These are phyloP conservation scores for Stenodema calcarata DNA, from an alignment of 2,888 invertebrate genomes.

Conservation along the genomic window DNA sequence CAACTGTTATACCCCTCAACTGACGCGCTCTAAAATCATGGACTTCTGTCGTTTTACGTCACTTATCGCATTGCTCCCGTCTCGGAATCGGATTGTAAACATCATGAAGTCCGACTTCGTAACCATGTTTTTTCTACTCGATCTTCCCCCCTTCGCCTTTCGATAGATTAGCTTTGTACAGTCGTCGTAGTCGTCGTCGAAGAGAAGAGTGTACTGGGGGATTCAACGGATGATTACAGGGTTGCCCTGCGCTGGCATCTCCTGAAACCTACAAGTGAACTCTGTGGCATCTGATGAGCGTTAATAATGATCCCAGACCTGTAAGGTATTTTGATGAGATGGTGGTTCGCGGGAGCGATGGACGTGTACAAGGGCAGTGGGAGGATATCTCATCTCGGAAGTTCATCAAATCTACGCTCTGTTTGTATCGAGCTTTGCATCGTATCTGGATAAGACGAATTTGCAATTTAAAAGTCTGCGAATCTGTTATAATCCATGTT, in stretches of 20 bases:
- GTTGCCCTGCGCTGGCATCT: neutral
- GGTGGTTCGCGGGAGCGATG: neutral
- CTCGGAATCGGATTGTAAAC: neutral
- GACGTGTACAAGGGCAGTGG: no score
- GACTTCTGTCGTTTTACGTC: neutral
- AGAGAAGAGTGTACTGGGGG: neutral
- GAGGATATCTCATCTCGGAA: neutral
- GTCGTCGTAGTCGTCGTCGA: neutral
- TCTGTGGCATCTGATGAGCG: slow-evolving; percentile 10
- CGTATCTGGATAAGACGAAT: no score
- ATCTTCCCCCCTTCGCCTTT: neutral
- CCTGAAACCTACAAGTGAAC: neutral
- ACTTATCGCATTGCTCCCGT: neutral
- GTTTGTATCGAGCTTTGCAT: no score
- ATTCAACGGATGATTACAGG: neutral
- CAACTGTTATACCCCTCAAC: no score
- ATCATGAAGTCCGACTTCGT: neutral
- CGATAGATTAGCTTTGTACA: neutral
- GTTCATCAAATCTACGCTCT: neutral
- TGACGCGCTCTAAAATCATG: no score
- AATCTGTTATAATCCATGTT: no score
- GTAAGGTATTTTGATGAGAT: slow-evolving; percentile 3
- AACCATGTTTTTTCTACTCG: neutral
- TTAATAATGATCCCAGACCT: neutral
- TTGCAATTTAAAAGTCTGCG: no score